phyloP scores from a whole-genome alignment of 1,140 invertebrate species.

The Mactra quadrangularis region DNA sequence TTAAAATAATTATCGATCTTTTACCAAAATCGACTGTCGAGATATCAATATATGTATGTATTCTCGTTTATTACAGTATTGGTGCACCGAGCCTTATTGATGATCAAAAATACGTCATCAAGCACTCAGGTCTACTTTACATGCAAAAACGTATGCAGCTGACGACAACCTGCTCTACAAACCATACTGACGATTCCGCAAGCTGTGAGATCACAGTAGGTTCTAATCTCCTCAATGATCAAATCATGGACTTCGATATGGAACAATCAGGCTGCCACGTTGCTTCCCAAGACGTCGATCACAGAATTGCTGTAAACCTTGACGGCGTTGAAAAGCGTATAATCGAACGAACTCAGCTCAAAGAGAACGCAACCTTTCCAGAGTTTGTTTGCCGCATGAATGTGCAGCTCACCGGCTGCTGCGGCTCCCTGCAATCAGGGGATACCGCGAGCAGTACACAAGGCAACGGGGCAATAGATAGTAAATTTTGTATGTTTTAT shows the following conservation, averaged over 20 bases:
- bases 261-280: conserved; percentile 17
- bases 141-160: conserved; percentile 23
- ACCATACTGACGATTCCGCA: not conserved
- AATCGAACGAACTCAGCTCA: not conserved
- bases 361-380: conserved; percentile 37
- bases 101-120: conserved; percentile 30
- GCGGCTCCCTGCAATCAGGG: too few relatives aligned
- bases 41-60: too few relatives aligned
- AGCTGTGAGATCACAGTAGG: conserved; percentile 37
- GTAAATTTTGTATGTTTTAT: too few relatives aligned
- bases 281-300: not conserved
- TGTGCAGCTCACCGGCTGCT: not conserved
- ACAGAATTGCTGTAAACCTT: not conserved
- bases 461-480: too few relatives aligned
- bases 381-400: conserved; percentile 10
- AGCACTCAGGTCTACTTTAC: conserved; percentile 24
- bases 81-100: not conserved
- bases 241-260: conserved; percentile 40
- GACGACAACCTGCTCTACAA: conserved; percentile 35
- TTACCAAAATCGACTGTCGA: too few relatives aligned
- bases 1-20: too few relatives aligned
- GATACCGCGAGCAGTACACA: too few relatives aligned
- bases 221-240: conserved; percentile 42
- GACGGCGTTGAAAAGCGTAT: not conserved
- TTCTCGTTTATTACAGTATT: too few relatives aligned